phyloP scores from a whole-genome alignment of 23 tunicate species.

The Styela plicata region DNA sequence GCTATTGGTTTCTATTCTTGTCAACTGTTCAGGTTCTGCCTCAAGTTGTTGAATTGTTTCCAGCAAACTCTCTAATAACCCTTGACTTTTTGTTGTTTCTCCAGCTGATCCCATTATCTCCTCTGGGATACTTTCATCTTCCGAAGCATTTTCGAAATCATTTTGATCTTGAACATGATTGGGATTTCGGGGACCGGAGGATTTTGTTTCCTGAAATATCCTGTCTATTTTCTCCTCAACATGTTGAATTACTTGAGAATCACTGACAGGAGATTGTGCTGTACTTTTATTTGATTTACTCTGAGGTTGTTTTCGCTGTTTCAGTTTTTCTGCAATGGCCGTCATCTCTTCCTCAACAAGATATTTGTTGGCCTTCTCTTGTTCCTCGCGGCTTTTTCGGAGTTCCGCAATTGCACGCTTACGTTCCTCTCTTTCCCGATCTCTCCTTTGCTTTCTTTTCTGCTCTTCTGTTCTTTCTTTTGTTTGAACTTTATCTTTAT shows the following conservation, averaged over 20 bases:
- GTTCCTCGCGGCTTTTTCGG: slow-evolving; percentile 47
- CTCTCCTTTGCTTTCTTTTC: slow-evolving; percentile 55
- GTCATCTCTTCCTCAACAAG: slow-evolving; percentile 72
- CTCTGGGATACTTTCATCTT: slow-evolving; percentile 7
- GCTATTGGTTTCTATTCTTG: slow-evolving; percentile 37
- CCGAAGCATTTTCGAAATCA: neutral
- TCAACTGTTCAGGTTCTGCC: slow-evolving; percentile 67
- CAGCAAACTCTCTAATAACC: slow-evolving; percentile 63
- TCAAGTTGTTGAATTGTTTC: slow-evolving; percentile 79
- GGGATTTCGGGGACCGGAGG: neutral
- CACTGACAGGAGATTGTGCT: neutral
- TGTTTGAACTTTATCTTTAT: slow-evolving; percentile 32
- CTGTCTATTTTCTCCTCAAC: slow-evolving; percentile 32
- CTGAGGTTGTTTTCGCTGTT: neutral
- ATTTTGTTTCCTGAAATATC: slow-evolving; percentile 12
- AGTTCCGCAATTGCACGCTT: slow-evolving; percentile 75
- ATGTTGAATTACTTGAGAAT: slow-evolving; percentile 19
- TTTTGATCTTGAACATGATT: neutral
- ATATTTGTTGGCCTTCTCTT: slow-evolving; percentile 28
- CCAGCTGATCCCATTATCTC: neutral
- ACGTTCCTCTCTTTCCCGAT: slow-evolving; percentile 57
- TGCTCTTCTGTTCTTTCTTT: slow-evolving; percentile 64
- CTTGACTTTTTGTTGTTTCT: slow-evolving; percentile 39
- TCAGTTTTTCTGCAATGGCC: slow-evolving; percentile 24
- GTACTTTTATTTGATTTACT: neutral